Conservation (phyloP, 2,888 invertebrate genomes). For the Tethea ocularis region DNA sequence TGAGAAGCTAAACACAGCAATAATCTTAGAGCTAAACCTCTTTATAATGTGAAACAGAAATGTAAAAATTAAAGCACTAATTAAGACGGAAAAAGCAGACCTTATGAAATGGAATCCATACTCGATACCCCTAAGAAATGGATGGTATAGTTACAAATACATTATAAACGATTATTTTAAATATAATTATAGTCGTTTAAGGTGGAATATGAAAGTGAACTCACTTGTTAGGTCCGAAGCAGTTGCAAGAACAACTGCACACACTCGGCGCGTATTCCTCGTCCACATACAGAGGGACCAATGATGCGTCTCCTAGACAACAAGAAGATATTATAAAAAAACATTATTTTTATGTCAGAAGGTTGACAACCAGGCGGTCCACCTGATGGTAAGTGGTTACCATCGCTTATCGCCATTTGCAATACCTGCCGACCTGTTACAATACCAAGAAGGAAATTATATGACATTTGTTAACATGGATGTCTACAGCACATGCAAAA, state of each 20-base stretch:
- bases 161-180: neutral
- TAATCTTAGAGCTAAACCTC: neutral
- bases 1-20: neutral
- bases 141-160: slow-evolving; percentile 3
- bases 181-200: neutral
- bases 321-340: neutral
- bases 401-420: no score
- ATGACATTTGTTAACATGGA: no score
- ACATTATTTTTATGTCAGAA: no score
- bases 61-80: neutral
- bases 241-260: slow-evolving; percentile 78
- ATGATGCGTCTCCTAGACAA: slow-evolving; percentile 68
- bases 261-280: slow-evolving; percentile 78
- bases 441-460: no score
- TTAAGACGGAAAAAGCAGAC: slow-evolving; percentile 4
- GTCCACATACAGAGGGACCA: slow-evolving; percentile 69
- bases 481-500: no score
- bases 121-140: slow-evolving; percentile 4
- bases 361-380: no score
- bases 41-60: neutral
- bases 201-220: slow-evolving; percentile 21
- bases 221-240: slow-evolving; percentile 75
- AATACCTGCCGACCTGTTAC: no score
- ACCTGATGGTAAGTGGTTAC: no score
- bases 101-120: slow-evolving; percentile 6